phyloP scores from a whole-genome alignment of 2,888 invertebrate genomes.

The Mechanitis mazaeus region DNA sequence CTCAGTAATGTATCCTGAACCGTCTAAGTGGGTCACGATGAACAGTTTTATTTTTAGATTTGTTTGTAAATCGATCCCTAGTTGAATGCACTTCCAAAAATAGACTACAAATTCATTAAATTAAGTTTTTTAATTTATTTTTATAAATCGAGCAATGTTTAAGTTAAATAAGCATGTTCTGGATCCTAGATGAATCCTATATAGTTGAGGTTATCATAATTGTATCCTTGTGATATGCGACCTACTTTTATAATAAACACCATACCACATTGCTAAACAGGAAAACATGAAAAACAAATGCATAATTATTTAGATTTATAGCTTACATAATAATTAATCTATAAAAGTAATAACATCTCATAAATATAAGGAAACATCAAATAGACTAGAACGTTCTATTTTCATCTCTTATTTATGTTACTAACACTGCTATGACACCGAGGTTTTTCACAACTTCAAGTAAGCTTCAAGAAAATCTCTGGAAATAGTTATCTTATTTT shows the following conservation, averaged over 20 bases:
- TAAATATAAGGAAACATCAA: slow-evolving; percentile 21
- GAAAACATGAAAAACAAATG: slow-evolving; percentile 35
- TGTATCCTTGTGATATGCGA: slow-evolving; percentile 9
- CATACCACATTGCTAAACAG: slow-evolving; percentile 24
- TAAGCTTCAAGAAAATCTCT: too few species aligned
- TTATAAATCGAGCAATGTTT: neutral
- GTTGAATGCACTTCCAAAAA: slow-evolving; percentile 49
- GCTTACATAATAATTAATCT: neutral
- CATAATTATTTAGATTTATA: slow-evolving; percentile 30
- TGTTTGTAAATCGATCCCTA: slow-evolving; percentile 43
- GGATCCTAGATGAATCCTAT: too few species aligned
- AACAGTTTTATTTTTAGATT: slow-evolving; percentile 42
- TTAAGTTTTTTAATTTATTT: slow-evolving; percentile 17
- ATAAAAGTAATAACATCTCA: slow-evolving; percentile 21
- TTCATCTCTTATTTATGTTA: too few species aligned
- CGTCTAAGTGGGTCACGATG: slow-evolving; percentile 42
- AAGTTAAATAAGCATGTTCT: neutral
- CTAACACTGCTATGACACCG: too few species aligned
- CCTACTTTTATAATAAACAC: slow-evolving; percentile 25
- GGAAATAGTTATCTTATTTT: too few species aligned
- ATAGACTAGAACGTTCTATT: neutral
- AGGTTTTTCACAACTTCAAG: too few species aligned
- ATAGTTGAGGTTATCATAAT: neutral
- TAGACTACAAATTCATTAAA: slow-evolving; percentile 28
- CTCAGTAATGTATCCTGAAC: slow-evolving; percentile 32